phyloP scores from a whole-genome alignment of 2,797 vertebrate genomes.

The Acestrorhynchus altus region DNA sequence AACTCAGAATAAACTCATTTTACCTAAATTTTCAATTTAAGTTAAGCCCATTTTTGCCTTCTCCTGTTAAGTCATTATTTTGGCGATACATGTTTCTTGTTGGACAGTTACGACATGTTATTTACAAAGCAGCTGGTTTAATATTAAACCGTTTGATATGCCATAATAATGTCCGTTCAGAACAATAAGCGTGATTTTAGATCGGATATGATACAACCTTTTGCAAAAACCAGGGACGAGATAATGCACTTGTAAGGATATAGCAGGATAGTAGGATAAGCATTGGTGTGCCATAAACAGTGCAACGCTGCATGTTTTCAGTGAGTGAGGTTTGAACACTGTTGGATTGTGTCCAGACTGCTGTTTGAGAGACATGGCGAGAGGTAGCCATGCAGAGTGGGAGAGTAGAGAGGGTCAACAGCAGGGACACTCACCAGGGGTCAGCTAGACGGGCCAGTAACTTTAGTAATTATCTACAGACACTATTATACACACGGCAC shows the following conservation, averaged over 20 bases:
- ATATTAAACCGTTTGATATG: no score
- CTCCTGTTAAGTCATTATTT: no score
- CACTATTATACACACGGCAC: neutral
- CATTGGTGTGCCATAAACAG: neutral
- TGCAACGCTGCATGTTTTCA: neutral
- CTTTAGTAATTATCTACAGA: slow-evolving; percentile 8
- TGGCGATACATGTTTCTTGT: no score
- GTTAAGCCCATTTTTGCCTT: no score
- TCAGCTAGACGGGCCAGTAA: slow-evolving; percentile 20
- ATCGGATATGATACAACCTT: no score
- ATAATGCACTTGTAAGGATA: neutral
- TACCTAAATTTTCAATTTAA: no score
- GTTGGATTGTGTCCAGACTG: slow-evolving; percentile 1
- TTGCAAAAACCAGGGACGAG: no score
- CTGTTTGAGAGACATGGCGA: slow-evolving; percentile 11
- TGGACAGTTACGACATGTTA: no score
- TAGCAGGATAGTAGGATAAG: neutral
- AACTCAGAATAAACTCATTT: no score
- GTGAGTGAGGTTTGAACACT: neutral
- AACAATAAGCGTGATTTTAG: no score
- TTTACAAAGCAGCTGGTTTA: no score
- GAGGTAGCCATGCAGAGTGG: slow-evolving; percentile 27
- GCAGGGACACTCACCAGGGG: slow-evolving; percentile 20
- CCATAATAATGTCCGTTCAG: no score
- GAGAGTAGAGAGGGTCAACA: slow-evolving; percentile 34